Percentiles rank a stretch among this genome's conserved stretches.
Conservation (phyloP, 1,140 invertebrate genomes). For the Euborellia annulipes region DNA sequence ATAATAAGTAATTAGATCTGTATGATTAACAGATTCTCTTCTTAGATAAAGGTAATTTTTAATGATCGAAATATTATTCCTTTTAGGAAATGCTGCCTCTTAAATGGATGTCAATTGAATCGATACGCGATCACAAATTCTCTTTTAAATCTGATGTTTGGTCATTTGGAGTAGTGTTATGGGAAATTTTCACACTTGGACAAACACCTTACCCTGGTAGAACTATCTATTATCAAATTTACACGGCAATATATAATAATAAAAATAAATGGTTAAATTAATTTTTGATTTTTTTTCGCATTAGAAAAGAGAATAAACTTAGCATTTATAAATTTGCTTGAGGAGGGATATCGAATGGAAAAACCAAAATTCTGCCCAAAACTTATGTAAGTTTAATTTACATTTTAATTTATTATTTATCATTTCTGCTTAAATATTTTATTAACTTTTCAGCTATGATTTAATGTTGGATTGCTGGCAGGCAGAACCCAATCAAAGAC, state of each 20-base stretch:
- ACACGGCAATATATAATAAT: too few relatives aligned
- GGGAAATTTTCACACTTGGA: constrained; percentile 77
- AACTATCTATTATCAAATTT: constrained; percentile 54
- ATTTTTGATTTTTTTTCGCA: too few relatives aligned
- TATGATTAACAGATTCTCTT: too few relatives aligned
- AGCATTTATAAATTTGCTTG: constrained; percentile 61
- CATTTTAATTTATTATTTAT: neutral
- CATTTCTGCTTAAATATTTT: too few relatives aligned
- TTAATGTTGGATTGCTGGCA: constrained; percentile 70
- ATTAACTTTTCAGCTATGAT: constrained; percentile 39
- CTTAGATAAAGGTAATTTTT: too few relatives aligned
- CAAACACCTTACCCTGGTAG: constrained; percentile 65
- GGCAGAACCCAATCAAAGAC: constrained; percentile 50
- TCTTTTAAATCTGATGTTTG: constrained; percentile 82
- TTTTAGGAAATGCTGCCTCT: too few relatives aligned
- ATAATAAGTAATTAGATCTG: too few relatives aligned
- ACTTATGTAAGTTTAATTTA: constrained; percentile 50
- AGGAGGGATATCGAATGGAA: constrained; percentile 66
- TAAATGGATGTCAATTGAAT: constrained; percentile 79
- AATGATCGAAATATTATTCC: too few relatives aligned
- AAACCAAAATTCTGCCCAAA: constrained; percentile 65
- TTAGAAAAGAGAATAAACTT: too few relatives aligned
- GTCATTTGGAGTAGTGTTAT: constrained; percentile 77
- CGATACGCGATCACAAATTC: constrained; percentile 70
- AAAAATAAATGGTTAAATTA: too few relatives aligned